A percentile compares a stretch with the other conserved stretches of the same genome.
Conservation (phyloP, 2,888 invertebrate genomes). For the Dicranocentrus wangi region DNA sequence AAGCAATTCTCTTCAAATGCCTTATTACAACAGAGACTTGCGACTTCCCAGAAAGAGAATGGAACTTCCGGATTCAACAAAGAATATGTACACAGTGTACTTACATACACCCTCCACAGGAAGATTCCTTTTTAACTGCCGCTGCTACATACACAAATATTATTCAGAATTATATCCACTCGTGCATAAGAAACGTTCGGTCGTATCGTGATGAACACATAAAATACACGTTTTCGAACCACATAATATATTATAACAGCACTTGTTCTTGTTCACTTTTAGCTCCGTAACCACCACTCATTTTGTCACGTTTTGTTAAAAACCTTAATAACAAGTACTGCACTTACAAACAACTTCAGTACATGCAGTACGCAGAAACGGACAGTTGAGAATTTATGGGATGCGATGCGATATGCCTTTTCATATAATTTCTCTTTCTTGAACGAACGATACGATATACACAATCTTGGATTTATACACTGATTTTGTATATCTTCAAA, state of each 20-base stretch:
- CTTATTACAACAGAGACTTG: not conserved
- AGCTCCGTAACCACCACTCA: constrained; percentile 22
- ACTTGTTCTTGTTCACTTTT: no score
- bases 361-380: not conserved
- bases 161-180: no score
- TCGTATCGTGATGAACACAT: constrained; percentile 13
- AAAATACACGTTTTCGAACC: not conserved
- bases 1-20: constrained; percentile 3
- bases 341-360: constrained; percentile 5
- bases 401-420: constrained; percentile 22
- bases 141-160: no score
- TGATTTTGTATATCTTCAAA: no score
- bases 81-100: no score
- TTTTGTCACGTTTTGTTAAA: constrained; percentile 46
- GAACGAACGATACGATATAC: constrained; percentile 15
- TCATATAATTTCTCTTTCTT: constrained; percentile 41
- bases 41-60: no score
- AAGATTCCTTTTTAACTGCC: no score
- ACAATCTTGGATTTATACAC: no score
- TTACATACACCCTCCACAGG: no score
- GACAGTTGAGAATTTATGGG: constrained; percentile 55
- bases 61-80: no score
- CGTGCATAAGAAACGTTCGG: not conserved
- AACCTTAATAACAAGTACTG: not conserved
- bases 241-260: not conserved